Percentiles rank a stretch among this genome's conserved stretches.
phyloP scores from a whole-genome alignment of 2,888 invertebrate species.

The Tenthredo mesomela region DNA sequence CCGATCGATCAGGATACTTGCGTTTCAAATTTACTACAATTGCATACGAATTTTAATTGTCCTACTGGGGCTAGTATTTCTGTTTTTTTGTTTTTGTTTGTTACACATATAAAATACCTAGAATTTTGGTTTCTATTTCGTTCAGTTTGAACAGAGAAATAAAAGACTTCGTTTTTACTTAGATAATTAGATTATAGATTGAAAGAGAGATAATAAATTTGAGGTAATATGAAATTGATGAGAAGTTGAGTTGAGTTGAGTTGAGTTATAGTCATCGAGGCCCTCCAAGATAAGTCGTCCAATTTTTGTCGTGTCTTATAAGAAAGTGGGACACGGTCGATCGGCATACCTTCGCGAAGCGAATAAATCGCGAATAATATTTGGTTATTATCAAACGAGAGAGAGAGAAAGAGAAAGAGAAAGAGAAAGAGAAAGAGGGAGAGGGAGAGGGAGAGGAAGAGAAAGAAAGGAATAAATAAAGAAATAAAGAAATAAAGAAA shows the following conservation, averaged over 20 bases:
- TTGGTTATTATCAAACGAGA: slow-evolving; percentile 45
- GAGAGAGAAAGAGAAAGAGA: not conserved
- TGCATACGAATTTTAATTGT: slow-evolving; percentile 8
- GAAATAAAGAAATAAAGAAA: not conserved
- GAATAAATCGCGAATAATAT: slow-evolving; percentile 50
- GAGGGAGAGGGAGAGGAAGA: no score
- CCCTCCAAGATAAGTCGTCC: slow-evolving; percentile 11
- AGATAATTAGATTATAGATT: not conserved
- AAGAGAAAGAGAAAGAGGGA: not conserved
- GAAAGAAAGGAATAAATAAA: no score
- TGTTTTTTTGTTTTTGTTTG: not conserved
- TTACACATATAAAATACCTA: not conserved
- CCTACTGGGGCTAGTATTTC: not conserved
- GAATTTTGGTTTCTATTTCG: not conserved
- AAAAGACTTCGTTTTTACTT: not conserved
- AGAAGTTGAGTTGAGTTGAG: not conserved
- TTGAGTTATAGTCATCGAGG: slow-evolving; percentile 6
- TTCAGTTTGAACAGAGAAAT: not conserved
- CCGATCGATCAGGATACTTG: slow-evolving; percentile 16
- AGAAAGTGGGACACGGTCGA: slow-evolving; percentile 48
- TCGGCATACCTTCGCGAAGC: slow-evolving; percentile 47
- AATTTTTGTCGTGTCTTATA: slow-evolving; percentile 24
- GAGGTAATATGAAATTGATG: not conserved
- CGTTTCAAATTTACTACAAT: not conserved
- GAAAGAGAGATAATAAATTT: not conserved